These are phyloP conservation scores for Phenacoccus solenopsis DNA, from an alignment of 1,140 invertebrate genomes.

Conservation along the genomic window DNA sequence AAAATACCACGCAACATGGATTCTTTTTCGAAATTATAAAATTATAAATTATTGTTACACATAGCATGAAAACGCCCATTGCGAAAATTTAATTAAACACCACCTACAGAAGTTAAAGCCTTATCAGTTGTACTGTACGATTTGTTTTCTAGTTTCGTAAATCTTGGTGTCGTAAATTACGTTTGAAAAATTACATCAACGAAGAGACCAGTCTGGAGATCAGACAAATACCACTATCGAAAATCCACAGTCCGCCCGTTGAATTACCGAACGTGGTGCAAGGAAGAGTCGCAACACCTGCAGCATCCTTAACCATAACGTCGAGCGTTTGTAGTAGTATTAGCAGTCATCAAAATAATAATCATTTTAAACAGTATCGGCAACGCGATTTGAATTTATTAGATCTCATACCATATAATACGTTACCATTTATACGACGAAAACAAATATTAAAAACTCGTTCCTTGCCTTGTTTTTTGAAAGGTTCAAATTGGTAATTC, in stretches of 20 bases:
- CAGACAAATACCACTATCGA: background rate
- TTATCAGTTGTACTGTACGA: no score
- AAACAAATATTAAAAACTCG: background rate
- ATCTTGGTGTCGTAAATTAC: background rate
- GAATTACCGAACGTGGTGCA: background rate
- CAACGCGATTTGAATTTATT: background rate
- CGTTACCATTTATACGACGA: background rate
- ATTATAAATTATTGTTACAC: no score
- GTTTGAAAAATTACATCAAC: background rate
- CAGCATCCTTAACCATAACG: background rate
- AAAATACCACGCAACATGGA: no score
- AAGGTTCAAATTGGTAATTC: no score
- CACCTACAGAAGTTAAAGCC: no score
- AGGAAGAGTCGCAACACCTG: background rate
- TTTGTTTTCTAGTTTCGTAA: conserved; percentile 4
- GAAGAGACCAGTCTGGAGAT: background rate
- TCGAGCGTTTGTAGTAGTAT: background rate
- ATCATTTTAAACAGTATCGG: background rate
- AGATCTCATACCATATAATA: background rate
- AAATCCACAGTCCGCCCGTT: background rate
- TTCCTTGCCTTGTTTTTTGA: no score
- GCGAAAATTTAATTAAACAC: no score
- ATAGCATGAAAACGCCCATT: no score
- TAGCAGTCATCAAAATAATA: background rate
- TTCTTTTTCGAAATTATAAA: no score